A percentile compares a stretch with the other conserved stretches of the same genome.
These are phyloP conservation scores for Elysia crispata DNA, from an alignment of 2,888 invertebrate genomes.

Conservation along the genomic window DNA sequence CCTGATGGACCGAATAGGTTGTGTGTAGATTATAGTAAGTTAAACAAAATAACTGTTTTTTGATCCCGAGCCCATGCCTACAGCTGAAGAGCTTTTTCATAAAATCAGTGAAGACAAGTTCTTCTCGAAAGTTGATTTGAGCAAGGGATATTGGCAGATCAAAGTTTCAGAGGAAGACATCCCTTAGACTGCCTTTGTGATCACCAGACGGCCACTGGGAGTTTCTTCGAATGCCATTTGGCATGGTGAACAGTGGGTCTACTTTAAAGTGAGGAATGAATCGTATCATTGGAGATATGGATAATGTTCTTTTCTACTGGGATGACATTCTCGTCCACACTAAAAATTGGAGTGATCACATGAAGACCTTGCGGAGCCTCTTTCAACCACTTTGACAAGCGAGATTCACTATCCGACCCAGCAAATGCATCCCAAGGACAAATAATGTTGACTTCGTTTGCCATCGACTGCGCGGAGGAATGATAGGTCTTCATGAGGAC, in stretches of 20 bases:
- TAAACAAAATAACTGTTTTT: background rate
- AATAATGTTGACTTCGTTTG: constrained; percentile 14
- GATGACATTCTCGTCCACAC: constrained; percentile 11
- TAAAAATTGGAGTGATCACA: background rate
- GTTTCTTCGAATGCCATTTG: background rate
- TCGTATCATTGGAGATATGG: background rate
- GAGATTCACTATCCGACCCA: background rate
- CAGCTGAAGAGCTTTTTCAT: background rate
- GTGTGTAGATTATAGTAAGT: constrained; percentile 11
- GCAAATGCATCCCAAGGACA: constrained; percentile 16
- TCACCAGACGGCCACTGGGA: background rate
- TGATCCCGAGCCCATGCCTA: background rate
- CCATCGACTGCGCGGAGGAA: constrained; percentile 2
- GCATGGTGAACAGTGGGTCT: constrained; percentile 1
- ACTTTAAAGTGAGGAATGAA: background rate
- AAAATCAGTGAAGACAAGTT: background rate
- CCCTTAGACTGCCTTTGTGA: background rate
- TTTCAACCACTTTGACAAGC: background rate
- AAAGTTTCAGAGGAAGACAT: background rate
- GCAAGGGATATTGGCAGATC: constrained; percentile 33
- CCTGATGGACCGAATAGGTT: background rate
- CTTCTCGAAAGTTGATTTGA: background rate
- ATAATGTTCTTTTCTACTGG: background rate
- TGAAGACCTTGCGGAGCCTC: background rate
- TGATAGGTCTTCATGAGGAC: constrained; percentile 5